Evolutionary conservation across 2,797 vertebrate species (phyloP).

Genomic region (Spinus pinus): DNA sequence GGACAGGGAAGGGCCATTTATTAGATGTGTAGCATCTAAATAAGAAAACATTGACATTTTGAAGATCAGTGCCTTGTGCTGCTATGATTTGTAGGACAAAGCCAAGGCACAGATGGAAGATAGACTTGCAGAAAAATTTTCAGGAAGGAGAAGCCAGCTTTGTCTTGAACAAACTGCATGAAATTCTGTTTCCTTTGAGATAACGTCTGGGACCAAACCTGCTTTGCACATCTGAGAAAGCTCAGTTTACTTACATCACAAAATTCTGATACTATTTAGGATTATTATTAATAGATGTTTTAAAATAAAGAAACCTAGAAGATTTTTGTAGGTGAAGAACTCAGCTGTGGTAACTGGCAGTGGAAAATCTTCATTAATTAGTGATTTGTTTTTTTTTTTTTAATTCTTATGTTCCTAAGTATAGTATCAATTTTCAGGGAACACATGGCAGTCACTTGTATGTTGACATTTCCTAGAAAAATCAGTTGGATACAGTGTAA

Average conservation of each 20-base stretch:
- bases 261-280: slow-evolving; percentile 54
- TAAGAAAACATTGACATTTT: slow-evolving; percentile 2
- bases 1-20: not conserved
- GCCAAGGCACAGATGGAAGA: slow-evolving; percentile 76
- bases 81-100: slow-evolving; percentile 66
- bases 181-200: slow-evolving; percentile 74
- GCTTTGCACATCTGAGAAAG: slow-evolving; percentile 53
- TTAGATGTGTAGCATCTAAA: not conserved
- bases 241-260: slow-evolving; percentile 20
- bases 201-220: slow-evolving; percentile 65
- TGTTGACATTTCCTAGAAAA: slow-evolving; percentile 57
- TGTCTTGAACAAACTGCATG: slow-evolving; percentile 76
- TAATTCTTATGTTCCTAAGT: slow-evolving; percentile 46
- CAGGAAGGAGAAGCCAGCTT: slow-evolving; percentile 73
- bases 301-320: not conserved
- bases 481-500: not conserved
- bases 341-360: slow-evolving; percentile 77
- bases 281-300: slow-evolving; percentile 50
- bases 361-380: slow-evolving; percentile 78
- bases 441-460: slow-evolving; percentile 56
- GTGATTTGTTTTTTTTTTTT: not conserved
- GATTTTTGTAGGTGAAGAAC: slow-evolving; percentile 55
- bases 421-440: slow-evolving; percentile 61
- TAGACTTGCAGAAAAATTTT: slow-evolving; percentile 72
- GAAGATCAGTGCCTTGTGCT: slow-evolving; percentile 58